A percentile compares a stretch with the other conserved stretches of the same genome.
Evolutionary conservation across 2,113 vertebrate genomes (phyloP).

Genomic region (Cavia aperea): DNA sequence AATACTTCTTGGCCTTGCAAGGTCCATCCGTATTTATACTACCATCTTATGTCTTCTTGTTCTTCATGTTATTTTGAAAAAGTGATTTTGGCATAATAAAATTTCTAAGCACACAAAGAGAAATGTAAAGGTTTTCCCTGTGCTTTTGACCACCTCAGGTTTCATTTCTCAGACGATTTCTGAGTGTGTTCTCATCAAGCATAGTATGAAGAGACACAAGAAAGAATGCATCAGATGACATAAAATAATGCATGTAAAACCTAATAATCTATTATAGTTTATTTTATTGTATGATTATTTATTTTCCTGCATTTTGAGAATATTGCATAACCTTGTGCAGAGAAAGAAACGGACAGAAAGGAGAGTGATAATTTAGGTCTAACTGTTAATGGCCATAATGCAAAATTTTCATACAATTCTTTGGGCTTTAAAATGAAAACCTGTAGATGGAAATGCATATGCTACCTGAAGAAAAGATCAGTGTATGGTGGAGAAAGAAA

Average conservation of each 20-base stretch:
- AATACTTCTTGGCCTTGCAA: constrained; percentile 15
- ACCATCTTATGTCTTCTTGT: background rate
- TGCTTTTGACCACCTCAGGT: background rate
- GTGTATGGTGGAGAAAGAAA: background rate
- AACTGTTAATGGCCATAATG: background rate
- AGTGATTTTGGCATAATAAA: constrained; percentile 9
- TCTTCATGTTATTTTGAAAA: background rate
- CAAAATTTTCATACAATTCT: background rate
- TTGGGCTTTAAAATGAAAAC: background rate
- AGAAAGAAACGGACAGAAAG: background rate
- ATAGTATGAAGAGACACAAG: background rate
- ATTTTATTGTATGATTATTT: background rate
- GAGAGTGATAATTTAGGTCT: background rate
- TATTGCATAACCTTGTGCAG: background rate
- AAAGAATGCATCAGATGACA: background rate
- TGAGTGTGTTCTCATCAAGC: background rate
- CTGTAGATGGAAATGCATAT: fast-evolving
- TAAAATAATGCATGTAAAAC: background rate
- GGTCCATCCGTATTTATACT: background rate
- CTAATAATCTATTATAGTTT: background rate
- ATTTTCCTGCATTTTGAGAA: background rate
- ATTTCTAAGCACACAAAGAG: background rate
- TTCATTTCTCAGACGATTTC: background rate
- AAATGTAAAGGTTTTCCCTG: background rate
- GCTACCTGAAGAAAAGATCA: background rate